These are phyloP conservation scores for Merops nubicus DNA, from an alignment of 2,113 vertebrate genomes.

Conservation along the genomic window DNA sequence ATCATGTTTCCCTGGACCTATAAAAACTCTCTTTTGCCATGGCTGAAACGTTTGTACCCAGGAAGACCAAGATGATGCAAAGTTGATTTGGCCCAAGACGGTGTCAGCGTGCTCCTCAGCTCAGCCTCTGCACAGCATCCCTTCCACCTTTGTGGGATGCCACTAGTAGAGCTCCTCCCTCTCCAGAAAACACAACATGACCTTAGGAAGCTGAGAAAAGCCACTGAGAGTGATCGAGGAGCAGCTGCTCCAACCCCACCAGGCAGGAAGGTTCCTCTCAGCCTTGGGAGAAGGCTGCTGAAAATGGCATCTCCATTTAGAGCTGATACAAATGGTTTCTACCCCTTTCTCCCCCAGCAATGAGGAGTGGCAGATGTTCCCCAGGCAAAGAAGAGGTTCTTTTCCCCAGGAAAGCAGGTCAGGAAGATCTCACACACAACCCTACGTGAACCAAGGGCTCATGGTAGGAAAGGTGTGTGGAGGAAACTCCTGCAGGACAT, in stretches of 20 bases:
- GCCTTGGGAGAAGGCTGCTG: not conserved
- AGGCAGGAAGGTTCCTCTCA: not conserved
- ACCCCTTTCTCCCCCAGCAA: not conserved
- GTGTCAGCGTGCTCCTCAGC: not conserved
- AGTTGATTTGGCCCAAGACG: not conserved
- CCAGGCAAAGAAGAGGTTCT: not conserved
- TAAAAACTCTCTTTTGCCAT: not conserved
- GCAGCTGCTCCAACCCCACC: not conserved
- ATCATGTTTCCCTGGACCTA: not conserved
- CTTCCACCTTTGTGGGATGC: too few species aligned
- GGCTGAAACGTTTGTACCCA: not conserved
- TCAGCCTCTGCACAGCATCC: accelerated
- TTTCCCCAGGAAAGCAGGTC: not conserved
- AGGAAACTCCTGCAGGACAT: not conserved
- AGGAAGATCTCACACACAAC: too few species aligned
- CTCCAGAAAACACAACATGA: not conserved
- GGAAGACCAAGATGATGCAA: not conserved
- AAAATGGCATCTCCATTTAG: accelerated
- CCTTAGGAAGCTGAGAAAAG: not conserved
- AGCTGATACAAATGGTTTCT: not conserved
- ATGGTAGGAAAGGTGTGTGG: accelerated
- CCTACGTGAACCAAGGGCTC: not conserved
- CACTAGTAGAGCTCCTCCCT: not conserved
- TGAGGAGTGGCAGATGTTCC: too few species aligned
- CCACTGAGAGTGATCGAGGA: accelerated